These are phyloP conservation scores for Sphaeridia pumilis DNA, from an alignment of 2,888 invertebrate species.

Conservation along the genomic window DNA sequence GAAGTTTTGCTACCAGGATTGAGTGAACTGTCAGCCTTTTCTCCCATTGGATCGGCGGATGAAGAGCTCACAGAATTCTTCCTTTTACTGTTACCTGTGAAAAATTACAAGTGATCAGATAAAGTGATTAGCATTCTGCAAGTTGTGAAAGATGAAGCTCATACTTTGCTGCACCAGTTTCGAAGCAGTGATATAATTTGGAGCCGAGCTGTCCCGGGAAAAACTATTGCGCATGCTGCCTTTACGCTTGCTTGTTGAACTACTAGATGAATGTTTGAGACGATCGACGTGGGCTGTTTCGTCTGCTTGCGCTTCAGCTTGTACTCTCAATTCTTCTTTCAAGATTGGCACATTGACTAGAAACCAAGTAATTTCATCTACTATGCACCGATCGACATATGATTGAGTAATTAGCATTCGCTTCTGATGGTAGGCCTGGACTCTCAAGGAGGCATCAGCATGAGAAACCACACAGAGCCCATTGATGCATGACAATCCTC, in stretches of 20 bases:
- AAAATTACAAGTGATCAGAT: neutral
- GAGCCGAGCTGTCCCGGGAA: neutral
- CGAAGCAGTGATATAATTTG: constrained; percentile 22
- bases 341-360: constrained; percentile 20
- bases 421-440: constrained; percentile 56
- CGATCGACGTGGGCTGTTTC: neutral
- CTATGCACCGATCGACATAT: constrained; percentile 64
- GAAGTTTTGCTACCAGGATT: too few relatives aligned
- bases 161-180: constrained; percentile 26
- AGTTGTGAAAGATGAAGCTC: too few relatives aligned
- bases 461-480: constrained; percentile 66
- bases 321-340: constrained; percentile 13
- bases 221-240: constrained; percentile 9
- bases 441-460: constrained; percentile 60
- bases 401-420: constrained; percentile 65
- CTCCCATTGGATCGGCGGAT: too few relatives aligned
- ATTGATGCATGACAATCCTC: constrained; percentile 57
- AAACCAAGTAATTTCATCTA: constrained; percentile 41
- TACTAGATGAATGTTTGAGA: constrained; percentile 16
- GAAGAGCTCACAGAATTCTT: neutral
- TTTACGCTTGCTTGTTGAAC: constrained; percentile 23
- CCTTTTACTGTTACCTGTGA: neutral
- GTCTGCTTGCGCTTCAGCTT: constrained; percentile 5
- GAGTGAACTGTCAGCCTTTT: too few relatives aligned
- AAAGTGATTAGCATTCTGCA: too few relatives aligned